Percentiles rank a stretch among this genome's conserved stretches.
Evolutionary conservation across 2,113 vertebrate genomes (phyloP).

Genomic region (Lontra canadensis): DNA sequence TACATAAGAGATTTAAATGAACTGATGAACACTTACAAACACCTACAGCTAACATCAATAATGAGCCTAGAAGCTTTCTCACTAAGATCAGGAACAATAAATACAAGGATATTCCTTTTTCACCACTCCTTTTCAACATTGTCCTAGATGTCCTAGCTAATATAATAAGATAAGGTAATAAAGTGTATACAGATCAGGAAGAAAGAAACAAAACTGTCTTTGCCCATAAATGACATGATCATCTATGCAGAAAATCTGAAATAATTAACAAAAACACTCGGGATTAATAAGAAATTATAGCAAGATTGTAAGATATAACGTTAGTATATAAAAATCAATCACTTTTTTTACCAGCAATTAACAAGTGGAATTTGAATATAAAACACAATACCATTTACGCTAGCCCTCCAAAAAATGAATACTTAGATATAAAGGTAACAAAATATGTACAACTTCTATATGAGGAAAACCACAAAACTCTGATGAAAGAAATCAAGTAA

Average conservation of each 20-base stretch:
- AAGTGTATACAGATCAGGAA: neutral
- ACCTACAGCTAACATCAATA: neutral
- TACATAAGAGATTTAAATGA: neutral
- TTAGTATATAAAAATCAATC: neutral
- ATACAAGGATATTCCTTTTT: neutral
- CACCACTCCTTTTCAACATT: neutral
- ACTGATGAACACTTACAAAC: neutral
- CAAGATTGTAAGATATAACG: neutral
- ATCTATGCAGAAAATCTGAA: neutral
- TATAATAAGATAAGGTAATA: neutral
- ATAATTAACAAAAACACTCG: neutral
- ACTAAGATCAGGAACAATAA: neutral
- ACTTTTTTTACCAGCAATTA: neutral
- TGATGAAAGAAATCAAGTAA: neutral
- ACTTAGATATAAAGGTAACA: neutral
- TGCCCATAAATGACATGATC: neutral
- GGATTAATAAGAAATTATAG: neutral
- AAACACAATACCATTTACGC: neutral
- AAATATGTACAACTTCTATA: neutral
- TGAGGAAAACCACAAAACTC: neutral
- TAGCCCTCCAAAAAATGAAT: neutral
- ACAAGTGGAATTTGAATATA: conserved; percentile 15
- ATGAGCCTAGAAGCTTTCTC: neutral
- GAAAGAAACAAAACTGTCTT: neutral
- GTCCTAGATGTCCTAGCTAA: neutral